Evolutionary conservation across 2,797 vertebrate species (phyloP), one percentile per base, ranked within the genome.

Genomic region (Sebastes baramenuke): DNA sequence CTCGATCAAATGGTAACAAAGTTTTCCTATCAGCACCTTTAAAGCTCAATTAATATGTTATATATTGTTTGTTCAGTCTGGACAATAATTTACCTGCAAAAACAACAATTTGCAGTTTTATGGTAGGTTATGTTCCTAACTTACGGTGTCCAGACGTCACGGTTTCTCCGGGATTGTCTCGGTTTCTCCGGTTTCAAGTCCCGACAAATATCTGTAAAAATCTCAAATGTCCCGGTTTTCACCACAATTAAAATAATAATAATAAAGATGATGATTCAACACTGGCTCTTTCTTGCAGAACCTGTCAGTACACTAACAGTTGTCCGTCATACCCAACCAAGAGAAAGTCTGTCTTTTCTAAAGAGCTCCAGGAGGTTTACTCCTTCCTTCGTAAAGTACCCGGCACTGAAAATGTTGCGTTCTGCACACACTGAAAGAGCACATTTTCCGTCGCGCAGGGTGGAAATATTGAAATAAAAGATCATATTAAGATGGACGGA

Each of bases 331-430:
- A 20, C 42, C 7, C 16, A 46, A 46, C 42, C 14, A 49, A 49
- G 42, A 49, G 16, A 49, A 49, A 49, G 42, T 49, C 16, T 0
- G 16, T 20, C 16, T 49, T 49, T 0, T 49, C 42, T 49, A 49
- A 8, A 49, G 42, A 49, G 42, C 42, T 49, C 16, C 42, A 49
- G 42, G 16, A 20, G 14, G 1, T 46, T 46, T 46, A 46, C 42
- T 18, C 42, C 16, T 46, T 46, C 42, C 42, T 46, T 46, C 16
- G 16, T 46, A 46, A 46, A 46, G 42, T 46, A 46, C 42, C 42
- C 6, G 6, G 42, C 42, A 3, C 0, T 46, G 16, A 46, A 46
- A 49, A 49, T 49, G 42, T 49, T 49, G 42, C 2, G 7, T 20
- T 49, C 42, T 49, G 16, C 42, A 49, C 42, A 20, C 42, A 49